These are phyloP conservation scores for Pteria penguin DNA, from an alignment of 2,888 invertebrate species.

Conservation along the genomic window DNA sequence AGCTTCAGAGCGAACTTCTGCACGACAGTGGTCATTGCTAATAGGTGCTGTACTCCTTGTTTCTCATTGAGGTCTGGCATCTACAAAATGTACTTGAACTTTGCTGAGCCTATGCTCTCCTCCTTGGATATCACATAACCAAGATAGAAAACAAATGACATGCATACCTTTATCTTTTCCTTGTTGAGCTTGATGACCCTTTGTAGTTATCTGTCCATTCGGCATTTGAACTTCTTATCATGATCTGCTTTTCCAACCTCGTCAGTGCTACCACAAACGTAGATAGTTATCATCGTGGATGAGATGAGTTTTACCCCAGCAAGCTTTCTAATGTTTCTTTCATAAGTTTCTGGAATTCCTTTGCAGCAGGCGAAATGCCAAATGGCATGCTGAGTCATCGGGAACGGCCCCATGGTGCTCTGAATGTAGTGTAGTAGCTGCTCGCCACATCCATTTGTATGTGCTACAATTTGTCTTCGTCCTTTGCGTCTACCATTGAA, in stretches of 20 bases:
- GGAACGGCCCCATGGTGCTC: constrained; percentile 48
- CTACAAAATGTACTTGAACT: constrained; percentile 35
- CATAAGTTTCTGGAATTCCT: constrained; percentile 45
- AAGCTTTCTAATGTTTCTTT: constrained; percentile 36
- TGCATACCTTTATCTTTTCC: constrained; percentile 38
- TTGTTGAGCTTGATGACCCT: constrained; percentile 40
- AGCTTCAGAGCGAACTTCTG: constrained; percentile 49
- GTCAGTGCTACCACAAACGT: constrained; percentile 38
- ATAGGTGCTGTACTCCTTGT: constrained; percentile 35
- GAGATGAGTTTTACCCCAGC: constrained; percentile 24
- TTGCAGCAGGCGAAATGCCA: constrained; percentile 41
- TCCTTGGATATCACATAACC: constrained; percentile 35
- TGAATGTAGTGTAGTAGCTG: constrained; percentile 43
- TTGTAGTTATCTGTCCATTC: neutral
- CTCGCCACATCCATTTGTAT: constrained; percentile 39
- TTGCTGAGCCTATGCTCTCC: constrained; percentile 41
- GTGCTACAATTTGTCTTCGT: constrained; percentile 45
- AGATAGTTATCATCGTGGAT: constrained; percentile 44
- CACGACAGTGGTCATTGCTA: constrained; percentile 43
- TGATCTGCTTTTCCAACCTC: constrained; percentile 36
- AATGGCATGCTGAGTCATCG: constrained; percentile 48
- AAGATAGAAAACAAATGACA: too few species aligned
- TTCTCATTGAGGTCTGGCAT: constrained; percentile 41
- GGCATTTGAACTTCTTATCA: constrained; percentile 1
- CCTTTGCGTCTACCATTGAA: constrained; percentile 24